Evolutionary conservation across 2,113 vertebrate species (phyloP).

Genomic region (Balaenoptera acutorostrata): DNA sequence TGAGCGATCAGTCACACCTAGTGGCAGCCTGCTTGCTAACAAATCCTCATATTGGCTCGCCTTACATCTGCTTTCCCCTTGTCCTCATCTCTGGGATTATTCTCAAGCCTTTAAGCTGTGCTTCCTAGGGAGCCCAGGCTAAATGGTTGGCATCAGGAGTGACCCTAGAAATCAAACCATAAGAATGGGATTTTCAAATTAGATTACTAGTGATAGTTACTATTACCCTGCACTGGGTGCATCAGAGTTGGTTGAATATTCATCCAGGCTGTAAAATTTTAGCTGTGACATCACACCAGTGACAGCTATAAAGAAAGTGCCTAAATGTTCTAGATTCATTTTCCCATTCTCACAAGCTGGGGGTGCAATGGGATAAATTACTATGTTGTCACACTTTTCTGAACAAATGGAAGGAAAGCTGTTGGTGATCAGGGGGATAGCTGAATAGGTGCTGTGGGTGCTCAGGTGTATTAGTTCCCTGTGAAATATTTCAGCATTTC

Average conservation of each 20-base stretch:
- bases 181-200: not conserved
- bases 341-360: not conserved
- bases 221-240: not conserved
- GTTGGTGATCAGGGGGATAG: not conserved
- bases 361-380: not conserved
- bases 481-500: not conserved
- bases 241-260: not conserved
- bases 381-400: not conserved
- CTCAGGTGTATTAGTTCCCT: not conserved
- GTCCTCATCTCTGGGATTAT: not conserved
- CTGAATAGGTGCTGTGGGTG: not conserved
- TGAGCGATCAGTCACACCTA: not conserved
- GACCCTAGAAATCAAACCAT: not conserved
- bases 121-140: not conserved
- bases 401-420: not conserved
- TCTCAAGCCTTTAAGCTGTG: not conserved
- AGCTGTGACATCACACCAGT: not conserved
- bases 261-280: not conserved
- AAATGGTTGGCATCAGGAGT: not conserved
- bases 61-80: not conserved
- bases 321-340: not conserved
- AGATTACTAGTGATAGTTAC: not conserved
- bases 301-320: not conserved
- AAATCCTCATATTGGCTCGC: not conserved
- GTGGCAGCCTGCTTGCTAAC: not conserved